These are phyloP conservation scores for Notechis scutatus DNA, from an alignment of 2,113 vertebrate genomes.

Conservation along the genomic window DNA sequence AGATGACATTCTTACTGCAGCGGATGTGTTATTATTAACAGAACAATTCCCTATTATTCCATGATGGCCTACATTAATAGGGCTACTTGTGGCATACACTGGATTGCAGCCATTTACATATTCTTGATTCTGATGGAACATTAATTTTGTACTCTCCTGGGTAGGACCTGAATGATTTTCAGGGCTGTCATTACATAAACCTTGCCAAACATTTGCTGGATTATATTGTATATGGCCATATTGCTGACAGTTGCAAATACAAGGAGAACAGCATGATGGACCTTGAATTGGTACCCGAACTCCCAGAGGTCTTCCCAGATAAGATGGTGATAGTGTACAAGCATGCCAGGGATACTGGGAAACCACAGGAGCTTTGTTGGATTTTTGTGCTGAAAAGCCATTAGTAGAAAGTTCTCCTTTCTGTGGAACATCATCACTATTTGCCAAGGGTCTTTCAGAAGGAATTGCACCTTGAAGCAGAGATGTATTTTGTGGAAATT, in stretches of 20 bases:
- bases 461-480: conserved; percentile 49
- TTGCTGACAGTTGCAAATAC: conserved; percentile 66
- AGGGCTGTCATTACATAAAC: conserved; percentile 29
- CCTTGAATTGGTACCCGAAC: conserved; percentile 70
- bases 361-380: conserved; percentile 50
- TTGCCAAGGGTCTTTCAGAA: conserved; percentile 44
- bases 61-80: conserved; percentile 48
- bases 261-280: conserved; percentile 55
- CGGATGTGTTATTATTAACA: conserved; percentile 25
- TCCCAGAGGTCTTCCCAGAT: conserved; percentile 55
- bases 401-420: conserved; percentile 46
- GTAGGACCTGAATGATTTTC: conserved; percentile 52
- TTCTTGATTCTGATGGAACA: conserved; percentile 54
- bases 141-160: conserved; percentile 56
- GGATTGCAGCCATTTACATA: conserved; percentile 66
- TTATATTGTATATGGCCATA: conserved; percentile 62
- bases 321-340: conserved; percentile 54
- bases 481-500: conserved; percentile 61
- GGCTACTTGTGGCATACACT: conserved; percentile 59
- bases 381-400: conserved; percentile 32
- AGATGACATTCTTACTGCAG: conserved; percentile 42
- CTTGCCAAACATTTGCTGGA: conserved; percentile 67
- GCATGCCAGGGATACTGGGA: conserved; percentile 51
- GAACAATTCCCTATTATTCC: conserved; percentile 47
- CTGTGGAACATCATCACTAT: conserved; percentile 16